Percentiles rank a stretch among this genome's conserved stretches.
phyloP scores from a whole-genome alignment of 1,140 invertebrate genomes.

The Rhyzopertha dominica region DNA sequence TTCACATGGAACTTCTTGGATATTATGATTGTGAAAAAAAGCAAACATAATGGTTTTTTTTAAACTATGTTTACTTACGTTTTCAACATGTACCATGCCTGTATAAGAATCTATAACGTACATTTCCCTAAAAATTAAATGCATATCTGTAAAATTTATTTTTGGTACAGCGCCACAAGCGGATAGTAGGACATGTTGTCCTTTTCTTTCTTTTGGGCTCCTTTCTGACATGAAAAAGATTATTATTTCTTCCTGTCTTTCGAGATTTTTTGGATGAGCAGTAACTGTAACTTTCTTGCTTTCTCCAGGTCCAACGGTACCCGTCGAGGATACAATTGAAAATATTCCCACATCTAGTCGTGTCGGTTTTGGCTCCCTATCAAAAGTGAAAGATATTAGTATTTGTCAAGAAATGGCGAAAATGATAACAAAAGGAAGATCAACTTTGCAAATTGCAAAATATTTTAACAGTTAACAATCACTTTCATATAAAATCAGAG shows the following conservation, averaged over 20 bases:
- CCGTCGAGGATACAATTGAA: slow-evolving; percentile 28
- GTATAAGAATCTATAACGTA: slow-evolving; percentile 33
- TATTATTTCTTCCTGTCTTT: slow-evolving; percentile 25
- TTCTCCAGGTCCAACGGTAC: slow-evolving; percentile 24
- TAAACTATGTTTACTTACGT: too few species aligned
- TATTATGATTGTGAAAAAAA: too few species aligned
- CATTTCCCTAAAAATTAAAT: slow-evolving; percentile 32
- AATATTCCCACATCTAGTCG: slow-evolving; percentile 28
- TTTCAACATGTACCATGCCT: too few species aligned
- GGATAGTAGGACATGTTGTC: slow-evolving; percentile 21
- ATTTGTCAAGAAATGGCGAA: too few species aligned
- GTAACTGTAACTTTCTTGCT: slow-evolving; percentile 24
- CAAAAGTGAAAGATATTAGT: slow-evolving; percentile 12
- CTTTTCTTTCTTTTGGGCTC: slow-evolving; percentile 20
- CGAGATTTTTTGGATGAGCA: slow-evolving; percentile 21
- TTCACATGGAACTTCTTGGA: too few species aligned
- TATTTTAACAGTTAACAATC: too few species aligned
- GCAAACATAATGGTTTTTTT: too few species aligned
- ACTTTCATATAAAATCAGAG: too few species aligned
- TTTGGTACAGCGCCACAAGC: slow-evolving; percentile 26
- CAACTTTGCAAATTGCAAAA: too few species aligned
- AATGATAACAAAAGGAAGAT: too few species aligned
- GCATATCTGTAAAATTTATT: slow-evolving; percentile 28
- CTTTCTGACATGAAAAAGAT: slow-evolving; percentile 28
- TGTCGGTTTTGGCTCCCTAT: slow-evolving; percentile 23